Evolutionary conservation across 2,797 vertebrate genomes (phyloP), one percentile per base, ranked within the genome.

Genomic region (Dromococcyx pavoninus): DNA sequence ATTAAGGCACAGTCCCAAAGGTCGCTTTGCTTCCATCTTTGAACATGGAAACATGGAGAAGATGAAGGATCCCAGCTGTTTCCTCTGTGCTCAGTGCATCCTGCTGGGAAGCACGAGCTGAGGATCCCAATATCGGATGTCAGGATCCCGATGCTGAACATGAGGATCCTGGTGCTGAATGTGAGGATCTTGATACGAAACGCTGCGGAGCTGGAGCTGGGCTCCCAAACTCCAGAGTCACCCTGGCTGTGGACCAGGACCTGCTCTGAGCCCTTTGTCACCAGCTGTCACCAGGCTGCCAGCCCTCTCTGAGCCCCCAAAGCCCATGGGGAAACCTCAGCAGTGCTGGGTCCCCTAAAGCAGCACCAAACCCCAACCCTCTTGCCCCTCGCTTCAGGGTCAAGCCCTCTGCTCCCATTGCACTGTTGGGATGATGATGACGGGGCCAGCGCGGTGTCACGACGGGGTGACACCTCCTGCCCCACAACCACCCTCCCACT

Each of bases 371-470:
- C 46, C 46, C 46, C 46, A 16, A 7, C 50, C 23, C 50, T 32
- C 10, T 41, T n/a, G 7, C 25, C 48, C 22, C 35, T 35, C 1
- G 1, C 25, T 16, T 13, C 0, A 35, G 30, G 70, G 17, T 62
- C 16, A 56, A 62, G 28, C 37, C 79, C 33, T 9, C 41, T 18
- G 56, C 41, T 32, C 61, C 44, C 0, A 16, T 58, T 11, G 25
- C 51, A 4, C 1, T 28, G 6, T 17, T 0, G 25, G 2, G 32
- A 0, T 0, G 13, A 24, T 2, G 32, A 0, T 0, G 13, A 24
- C 2, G 0, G 0, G 12, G 73, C 3, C 35, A 7, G 1, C 15
- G 0, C 2, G 2, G 46, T 9, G 53, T 25, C 84, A 44, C 60
- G 13, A 22, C 3, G 9, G 1, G 3, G 87, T 41, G 76, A 28